phyloP scores from a whole-genome alignment of 35 echinoderm and acorn worm species.

The Acanthaster planci region DNA sequence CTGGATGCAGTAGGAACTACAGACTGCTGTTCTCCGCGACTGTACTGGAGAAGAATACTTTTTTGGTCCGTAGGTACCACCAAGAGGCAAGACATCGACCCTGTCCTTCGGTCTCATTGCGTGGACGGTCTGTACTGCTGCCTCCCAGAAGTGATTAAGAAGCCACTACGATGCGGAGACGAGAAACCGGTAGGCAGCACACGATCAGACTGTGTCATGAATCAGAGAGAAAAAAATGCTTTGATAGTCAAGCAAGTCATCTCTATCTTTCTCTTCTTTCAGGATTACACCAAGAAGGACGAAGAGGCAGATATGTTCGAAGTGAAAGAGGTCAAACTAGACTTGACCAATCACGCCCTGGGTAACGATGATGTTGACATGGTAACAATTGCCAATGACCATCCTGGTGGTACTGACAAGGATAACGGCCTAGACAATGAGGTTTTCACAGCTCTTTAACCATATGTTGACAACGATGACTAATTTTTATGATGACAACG shows the following conservation, averaged over 20 bases:
- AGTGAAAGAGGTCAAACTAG: not conserved
- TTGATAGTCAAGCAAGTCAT: too few relatives aligned
- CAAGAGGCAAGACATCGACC: not conserved
- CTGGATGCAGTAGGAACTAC: too few relatives aligned
- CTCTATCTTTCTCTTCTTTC: too few relatives aligned
- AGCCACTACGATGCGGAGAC: constrained; percentile 47
- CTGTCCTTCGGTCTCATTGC: not conserved
- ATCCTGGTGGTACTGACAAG: too few relatives aligned
- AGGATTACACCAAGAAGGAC: not conserved
- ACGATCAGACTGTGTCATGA: not conserved
- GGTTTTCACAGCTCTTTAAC: too few relatives aligned
- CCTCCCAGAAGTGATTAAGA: constrained; percentile 33
- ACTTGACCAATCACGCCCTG: not conserved
- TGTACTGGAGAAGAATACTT: too few relatives aligned
- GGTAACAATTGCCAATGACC: too few relatives aligned
- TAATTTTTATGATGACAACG: too few relatives aligned
- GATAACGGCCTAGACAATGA: too few relatives aligned
- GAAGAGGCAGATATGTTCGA: not conserved
- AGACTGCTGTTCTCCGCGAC: too few relatives aligned
- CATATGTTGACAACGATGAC: too few relatives aligned
- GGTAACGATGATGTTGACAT: not conserved
- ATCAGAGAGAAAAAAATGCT: too few relatives aligned
- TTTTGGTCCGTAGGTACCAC: not conserved
- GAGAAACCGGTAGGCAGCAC: not conserved
- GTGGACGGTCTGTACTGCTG: constrained; percentile 60